A percentile compares a stretch with the other conserved stretches of the same genome.
Evolutionary conservation across 2,888 invertebrate species (phyloP).

Genomic region (Tachina lurida): DNA sequence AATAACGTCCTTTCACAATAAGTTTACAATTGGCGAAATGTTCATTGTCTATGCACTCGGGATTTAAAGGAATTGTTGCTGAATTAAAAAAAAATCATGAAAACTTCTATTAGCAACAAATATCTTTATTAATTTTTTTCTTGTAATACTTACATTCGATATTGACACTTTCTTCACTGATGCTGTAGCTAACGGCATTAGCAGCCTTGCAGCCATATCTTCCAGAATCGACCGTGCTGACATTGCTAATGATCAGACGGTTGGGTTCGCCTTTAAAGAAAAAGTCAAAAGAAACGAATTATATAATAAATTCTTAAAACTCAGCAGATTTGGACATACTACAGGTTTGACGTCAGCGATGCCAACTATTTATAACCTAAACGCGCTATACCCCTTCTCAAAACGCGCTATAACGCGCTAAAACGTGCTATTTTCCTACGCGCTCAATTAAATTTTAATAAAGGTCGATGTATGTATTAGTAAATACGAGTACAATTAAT

Average conservation of each 20-base stretch:
- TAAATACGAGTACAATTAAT: too few relatives aligned
- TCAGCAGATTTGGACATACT: too few relatives aligned
- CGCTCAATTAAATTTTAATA: too few relatives aligned
- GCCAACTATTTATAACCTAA: too few relatives aligned
- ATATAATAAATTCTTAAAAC: not conserved
- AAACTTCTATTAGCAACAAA: not conserved
- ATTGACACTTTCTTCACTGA: conserved; percentile 86
- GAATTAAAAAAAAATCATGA: conserved; percentile 57
- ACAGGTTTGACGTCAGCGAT: too few relatives aligned
- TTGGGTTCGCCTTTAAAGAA: conserved; percentile 85
- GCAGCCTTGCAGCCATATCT: conserved; percentile 92
- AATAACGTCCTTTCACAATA: conserved; percentile 92
- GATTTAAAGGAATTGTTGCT: conserved; percentile 86
- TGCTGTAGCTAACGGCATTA: conserved; percentile 88
- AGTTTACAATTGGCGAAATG: conserved; percentile 95
- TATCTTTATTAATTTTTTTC: not conserved
- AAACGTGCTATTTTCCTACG: too few relatives aligned
- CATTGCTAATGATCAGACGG: conserved; percentile 87
- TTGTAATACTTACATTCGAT: conserved; percentile 87
- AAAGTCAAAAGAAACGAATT: not conserved
- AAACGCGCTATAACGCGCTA: too few relatives aligned
- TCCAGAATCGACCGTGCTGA: conserved; percentile 89
- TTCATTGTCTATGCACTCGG: conserved; percentile 93
- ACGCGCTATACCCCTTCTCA: too few relatives aligned
- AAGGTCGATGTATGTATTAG: too few relatives aligned